Evolutionary conservation across 2,797 vertebrate genomes (phyloP).

Genomic region (Coregonus suidteri): DNA sequence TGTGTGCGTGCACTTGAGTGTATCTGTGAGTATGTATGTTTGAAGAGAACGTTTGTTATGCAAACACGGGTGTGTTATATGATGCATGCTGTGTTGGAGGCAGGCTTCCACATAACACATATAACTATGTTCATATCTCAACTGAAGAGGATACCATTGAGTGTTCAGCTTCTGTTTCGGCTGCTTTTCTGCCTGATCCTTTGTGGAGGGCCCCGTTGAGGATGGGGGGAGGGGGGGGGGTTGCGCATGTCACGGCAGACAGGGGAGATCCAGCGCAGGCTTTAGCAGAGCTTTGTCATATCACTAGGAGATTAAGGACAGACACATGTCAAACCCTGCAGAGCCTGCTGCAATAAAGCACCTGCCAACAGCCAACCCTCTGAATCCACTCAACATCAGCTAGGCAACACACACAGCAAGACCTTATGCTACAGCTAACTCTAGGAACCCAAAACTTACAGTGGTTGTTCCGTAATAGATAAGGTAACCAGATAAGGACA

Average conservation of each 20-base stretch:
- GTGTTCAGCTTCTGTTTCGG: not conserved
- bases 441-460: too few species aligned
- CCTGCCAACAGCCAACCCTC: constrained; percentile 66
- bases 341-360: constrained; percentile 74
- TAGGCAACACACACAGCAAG: constrained; percentile 38
- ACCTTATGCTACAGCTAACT: not conserved
- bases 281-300: constrained; percentile 77
- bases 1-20: not conserved
- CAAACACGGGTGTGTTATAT: constrained; percentile 36
- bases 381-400: constrained; percentile 65
- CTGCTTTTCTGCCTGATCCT: constrained; percentile 11
- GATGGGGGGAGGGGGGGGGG: constrained; percentile 24
- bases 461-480: not conserved
- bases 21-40: constrained; percentile 1
- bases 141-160: constrained; percentile 8
- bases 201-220: constrained; percentile 20
- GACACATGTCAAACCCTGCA: constrained; percentile 69
- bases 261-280: constrained; percentile 58
- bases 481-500: not conserved
- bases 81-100: constrained; percentile 25
- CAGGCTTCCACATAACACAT: not conserved
- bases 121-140: constrained; percentile 35
- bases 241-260: constrained; percentile 59
- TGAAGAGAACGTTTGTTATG: constrained; percentile 22
- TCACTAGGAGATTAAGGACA: constrained; percentile 75